Conservation (phyloP, 35 echinoderm and acorn worm genomes). For the Ophioderma brevispina region DNA sequence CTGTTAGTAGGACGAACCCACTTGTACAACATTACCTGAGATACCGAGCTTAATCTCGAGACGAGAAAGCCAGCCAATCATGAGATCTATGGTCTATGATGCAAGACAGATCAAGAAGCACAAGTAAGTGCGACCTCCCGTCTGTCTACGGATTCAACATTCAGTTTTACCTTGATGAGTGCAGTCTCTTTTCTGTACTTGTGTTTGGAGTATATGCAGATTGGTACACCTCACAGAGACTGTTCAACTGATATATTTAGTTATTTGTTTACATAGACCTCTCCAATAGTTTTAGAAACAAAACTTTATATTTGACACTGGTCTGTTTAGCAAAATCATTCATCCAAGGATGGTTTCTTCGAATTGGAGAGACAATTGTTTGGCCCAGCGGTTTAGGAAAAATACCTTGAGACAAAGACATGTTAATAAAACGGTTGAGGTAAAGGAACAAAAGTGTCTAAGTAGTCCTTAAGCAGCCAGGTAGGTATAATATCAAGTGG, state of each 20-base stretch:
- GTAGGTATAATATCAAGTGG: background rate
- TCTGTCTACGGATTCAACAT: conserved; percentile 8
- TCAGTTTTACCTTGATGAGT: background rate
- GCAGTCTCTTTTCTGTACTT: background rate
- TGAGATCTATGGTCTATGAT: background rate
- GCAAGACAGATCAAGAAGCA: background rate
- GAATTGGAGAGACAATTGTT: background rate
- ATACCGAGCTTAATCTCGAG: background rate
- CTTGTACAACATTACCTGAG: background rate
- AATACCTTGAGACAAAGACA: background rate
- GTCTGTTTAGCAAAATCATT: background rate
- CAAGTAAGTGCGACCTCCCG: background rate
- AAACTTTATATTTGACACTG: conserved; percentile 1
- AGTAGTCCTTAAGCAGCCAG: background rate
- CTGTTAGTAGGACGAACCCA: background rate
- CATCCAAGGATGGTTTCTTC: background rate
- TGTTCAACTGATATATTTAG: background rate
- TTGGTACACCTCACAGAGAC: background rate
- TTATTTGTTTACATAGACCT: background rate
- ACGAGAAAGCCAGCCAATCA: background rate
- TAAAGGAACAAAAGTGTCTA: background rate
- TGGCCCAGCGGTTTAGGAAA: background rate
- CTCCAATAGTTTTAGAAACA: background rate
- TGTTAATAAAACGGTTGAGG: background rate
- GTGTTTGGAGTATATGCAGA: background rate